phyloP scores from a whole-genome alignment of 2,888 invertebrate species.

The Troides aeacus region DNA sequence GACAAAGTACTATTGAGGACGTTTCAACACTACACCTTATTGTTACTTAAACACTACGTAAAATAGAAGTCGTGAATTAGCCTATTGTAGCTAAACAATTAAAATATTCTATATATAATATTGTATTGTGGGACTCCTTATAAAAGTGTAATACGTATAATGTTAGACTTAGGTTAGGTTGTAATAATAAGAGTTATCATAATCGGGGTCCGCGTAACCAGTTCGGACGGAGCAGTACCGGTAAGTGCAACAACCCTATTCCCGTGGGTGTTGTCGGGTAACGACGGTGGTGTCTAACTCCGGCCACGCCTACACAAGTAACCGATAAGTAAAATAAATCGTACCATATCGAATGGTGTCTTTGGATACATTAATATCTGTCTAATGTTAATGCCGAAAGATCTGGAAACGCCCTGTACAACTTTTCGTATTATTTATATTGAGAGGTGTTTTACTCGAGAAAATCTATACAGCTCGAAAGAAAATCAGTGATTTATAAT shows the following conservation, averaged over 20 bases:
- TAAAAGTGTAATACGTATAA: too few species aligned
- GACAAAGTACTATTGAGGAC: too few species aligned
- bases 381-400: neutral
- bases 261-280: slow-evolving; percentile 18
- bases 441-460: too few species aligned
- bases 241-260: slow-evolving; percentile 30
- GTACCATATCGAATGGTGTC: neutral
- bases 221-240: slow-evolving; percentile 18
- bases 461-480: too few species aligned
- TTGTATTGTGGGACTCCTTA: too few species aligned
- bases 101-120: too few species aligned
- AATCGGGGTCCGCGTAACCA: slow-evolving; percentile 11
- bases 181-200: slow-evolving; percentile 2
- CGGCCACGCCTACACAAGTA: slow-evolving; percentile 1
- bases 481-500: too few species aligned
- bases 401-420: neutral
- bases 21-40: too few species aligned
- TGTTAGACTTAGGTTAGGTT: neutral
- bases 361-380: neutral
- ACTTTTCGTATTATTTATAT: neutral
- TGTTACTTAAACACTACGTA: too few species aligned
- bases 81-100: too few species aligned
- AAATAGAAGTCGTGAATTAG: too few species aligned
- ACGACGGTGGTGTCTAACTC: slow-evolving; percentile 9
- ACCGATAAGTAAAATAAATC: slow-evolving; percentile 8